phyloP scores from a whole-genome alignment of 2,888 invertebrate species.

The Tipula lateralis region DNA sequence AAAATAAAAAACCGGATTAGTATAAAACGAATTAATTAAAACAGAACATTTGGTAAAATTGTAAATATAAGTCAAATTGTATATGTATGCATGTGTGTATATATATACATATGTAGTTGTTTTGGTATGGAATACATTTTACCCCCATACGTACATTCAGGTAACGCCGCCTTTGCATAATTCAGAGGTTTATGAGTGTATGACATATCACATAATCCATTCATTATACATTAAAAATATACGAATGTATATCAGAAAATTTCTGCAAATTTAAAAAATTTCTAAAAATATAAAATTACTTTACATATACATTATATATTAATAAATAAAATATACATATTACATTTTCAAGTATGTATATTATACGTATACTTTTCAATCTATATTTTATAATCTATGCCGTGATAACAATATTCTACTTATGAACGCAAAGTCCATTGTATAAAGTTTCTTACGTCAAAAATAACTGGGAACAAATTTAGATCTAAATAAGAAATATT shows the following conservation, averaged over 20 bases:
- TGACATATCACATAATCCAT: background rate
- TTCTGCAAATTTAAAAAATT: background rate
- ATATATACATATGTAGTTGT: too few species aligned
- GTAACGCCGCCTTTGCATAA: background rate
- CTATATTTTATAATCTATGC: background rate
- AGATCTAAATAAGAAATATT: background rate
- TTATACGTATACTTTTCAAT: background rate
- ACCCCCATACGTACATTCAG: background rate
- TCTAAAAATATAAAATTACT: slow-evolving; percentile 5
- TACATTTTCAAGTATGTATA: background rate
- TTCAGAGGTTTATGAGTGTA: background rate
- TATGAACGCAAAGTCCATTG: background rate
- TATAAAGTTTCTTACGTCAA: background rate
- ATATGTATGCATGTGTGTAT: too few species aligned
- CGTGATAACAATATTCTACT: background rate
- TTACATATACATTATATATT: background rate
- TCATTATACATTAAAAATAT: background rate
- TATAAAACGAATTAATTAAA: too few species aligned
- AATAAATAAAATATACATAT: background rate
- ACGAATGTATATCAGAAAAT: background rate
- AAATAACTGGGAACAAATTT: background rate
- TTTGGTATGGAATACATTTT: too few species aligned
- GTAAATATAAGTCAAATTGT: too few species aligned
- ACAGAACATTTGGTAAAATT: too few species aligned
- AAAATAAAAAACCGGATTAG: too few species aligned